phyloP scores from a whole-genome alignment of 2,888 invertebrate species.

The Amiota mariae region DNA sequence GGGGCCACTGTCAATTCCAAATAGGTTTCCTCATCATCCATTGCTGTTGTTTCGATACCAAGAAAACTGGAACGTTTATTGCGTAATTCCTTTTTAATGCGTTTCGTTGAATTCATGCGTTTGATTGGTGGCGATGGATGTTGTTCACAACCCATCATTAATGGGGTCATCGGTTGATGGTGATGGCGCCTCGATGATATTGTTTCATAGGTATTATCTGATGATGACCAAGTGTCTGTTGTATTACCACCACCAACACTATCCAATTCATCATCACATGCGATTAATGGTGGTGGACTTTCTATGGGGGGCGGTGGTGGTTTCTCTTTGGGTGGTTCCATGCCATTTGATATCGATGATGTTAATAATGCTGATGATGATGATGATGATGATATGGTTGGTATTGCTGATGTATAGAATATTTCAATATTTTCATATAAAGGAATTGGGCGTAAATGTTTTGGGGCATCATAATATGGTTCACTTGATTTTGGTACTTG shows the following conservation, averaged over 20 bases:
- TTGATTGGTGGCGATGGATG: constrained; percentile 76
- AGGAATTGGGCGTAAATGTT: constrained; percentile 75
- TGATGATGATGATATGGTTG: constrained; percentile 32
- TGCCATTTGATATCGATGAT: neutral
- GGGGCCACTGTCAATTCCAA: constrained; percentile 81
- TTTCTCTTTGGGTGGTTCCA: constrained; percentile 89
- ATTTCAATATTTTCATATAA: constrained; percentile 79
- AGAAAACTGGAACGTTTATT: constrained; percentile 89
- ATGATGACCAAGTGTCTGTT: constrained; percentile 63
- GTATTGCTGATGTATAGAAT: constrained; percentile 71
- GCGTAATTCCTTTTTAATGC: constrained; percentile 89
- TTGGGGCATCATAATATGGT: constrained; percentile 73
- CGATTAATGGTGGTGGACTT: constrained; percentile 62
- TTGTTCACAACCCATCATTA: constrained; percentile 41
- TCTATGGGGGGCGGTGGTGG: constrained; percentile 85
- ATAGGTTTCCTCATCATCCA: constrained; percentile 78
- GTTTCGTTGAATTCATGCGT: constrained; percentile 86
- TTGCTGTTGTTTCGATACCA: constrained; percentile 84
- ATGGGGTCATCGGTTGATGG: constrained; percentile 2
- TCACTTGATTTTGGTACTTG: constrained; percentile 72
- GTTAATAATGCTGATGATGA: constrained; percentile 22
- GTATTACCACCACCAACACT: constrained; percentile 48
- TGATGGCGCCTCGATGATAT: constrained; percentile 45
- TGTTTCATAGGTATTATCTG: constrained; percentile 72
- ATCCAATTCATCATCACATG: constrained; percentile 53